phyloP scores from a whole-genome alignment of 2,797 vertebrate genomes.

The Siniperca undulata region DNA sequence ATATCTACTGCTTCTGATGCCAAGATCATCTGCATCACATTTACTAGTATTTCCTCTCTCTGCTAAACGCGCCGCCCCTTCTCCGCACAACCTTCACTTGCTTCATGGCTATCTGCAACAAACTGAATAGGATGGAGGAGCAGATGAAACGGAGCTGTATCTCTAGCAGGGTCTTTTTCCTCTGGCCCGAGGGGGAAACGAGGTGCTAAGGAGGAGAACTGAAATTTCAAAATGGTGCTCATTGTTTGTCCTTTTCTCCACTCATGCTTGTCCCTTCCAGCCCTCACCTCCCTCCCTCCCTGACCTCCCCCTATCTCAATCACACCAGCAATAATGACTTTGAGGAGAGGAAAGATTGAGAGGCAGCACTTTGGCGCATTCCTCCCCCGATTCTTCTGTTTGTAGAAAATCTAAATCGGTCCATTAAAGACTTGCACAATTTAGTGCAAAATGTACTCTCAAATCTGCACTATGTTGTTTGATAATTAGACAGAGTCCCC shows the following conservation, averaged over 20 bases:
- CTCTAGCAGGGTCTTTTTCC: constrained; percentile 30
- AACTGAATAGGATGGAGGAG: constrained; percentile 33
- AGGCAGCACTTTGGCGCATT: constrained; percentile 57
- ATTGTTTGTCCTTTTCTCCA: constrained; percentile 74
- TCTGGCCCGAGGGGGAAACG: constrained; percentile 30
- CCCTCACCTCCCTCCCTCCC: neutral
- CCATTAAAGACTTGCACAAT: constrained; percentile 33
- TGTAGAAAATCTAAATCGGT: constrained; percentile 20
- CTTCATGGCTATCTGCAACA: constrained; percentile 29
- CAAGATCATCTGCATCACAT: constrained; percentile 58
- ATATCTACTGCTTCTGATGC: constrained; percentile 58
- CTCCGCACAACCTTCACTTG: neutral
- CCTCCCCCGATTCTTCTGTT: constrained; percentile 17
- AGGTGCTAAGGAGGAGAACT: constrained; percentile 72
- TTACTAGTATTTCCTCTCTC: constrained; percentile 32
- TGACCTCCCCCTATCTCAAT: constrained; percentile 69
- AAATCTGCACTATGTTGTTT: constrained; percentile 37
- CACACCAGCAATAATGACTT: constrained; percentile 87
- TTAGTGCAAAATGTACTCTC: constrained; percentile 31
- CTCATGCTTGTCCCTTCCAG: constrained; percentile 53
- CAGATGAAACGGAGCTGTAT: constrained; percentile 29
- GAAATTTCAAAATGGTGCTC: constrained; percentile 84
- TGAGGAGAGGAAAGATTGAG: constrained; percentile 55
- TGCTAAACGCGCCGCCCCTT: constrained; percentile 17
- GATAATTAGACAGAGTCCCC: neutral